Percentiles rank a stretch among this genome's conserved stretches.
These are phyloP conservation scores for Hirtodrosophila trivittata DNA, from an alignment of 2,888 invertebrate genomes.

Conservation along the genomic window DNA sequence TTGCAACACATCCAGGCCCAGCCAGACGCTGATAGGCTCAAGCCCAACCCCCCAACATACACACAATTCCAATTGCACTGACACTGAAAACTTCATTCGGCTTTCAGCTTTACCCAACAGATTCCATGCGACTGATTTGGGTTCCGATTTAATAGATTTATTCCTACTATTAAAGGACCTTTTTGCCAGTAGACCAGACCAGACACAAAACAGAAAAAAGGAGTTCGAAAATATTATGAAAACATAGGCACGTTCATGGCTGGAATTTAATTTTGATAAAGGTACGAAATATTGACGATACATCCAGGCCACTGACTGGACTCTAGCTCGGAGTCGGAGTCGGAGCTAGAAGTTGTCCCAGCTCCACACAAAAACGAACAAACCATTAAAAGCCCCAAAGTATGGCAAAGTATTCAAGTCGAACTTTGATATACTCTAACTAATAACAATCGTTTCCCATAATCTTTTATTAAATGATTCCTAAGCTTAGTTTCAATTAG, in stretches of 20 bases:
- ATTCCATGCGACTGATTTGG: no score
- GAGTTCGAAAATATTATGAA: constrained; percentile 21
- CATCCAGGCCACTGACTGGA: no score
- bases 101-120: no score
- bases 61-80: neutral
- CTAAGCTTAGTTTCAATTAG: no score
- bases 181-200: neutral
- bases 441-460: no score
- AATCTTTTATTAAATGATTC: no score
- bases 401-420: no score
- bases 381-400: neutral
- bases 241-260: constrained; percentile 53
- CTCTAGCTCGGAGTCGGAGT: constrained; percentile 4
- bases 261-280: constrained; percentile 80
- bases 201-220: constrained; percentile 11
- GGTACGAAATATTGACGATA: constrained; percentile 78
- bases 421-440: no score
- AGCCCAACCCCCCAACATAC: neutral
- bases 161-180: no score
- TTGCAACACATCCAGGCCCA: constrained; percentile 27
- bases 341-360: constrained; percentile 24
- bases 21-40: constrained; percentile 28
- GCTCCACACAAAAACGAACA: neutral
- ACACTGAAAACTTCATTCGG: no score
- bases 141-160: neutral